Base-by-base conservation (phyloP, 2,888 invertebrate genomes). In the Lasioglossum vierecki region DNA sequence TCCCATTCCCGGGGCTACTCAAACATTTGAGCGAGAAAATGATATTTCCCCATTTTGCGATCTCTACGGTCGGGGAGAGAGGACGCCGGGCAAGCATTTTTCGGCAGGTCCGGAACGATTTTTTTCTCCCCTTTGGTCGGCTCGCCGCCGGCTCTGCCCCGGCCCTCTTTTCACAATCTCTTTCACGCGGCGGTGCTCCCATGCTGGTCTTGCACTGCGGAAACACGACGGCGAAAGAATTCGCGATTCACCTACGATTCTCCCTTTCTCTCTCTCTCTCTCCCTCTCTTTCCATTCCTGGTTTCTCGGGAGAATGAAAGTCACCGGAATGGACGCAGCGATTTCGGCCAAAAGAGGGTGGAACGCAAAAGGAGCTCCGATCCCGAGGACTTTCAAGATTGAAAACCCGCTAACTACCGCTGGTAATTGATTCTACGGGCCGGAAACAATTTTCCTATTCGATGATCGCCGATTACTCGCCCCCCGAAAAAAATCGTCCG, bases 21-120 rank as follows among this genome's bases (percentile, higher is more conserved):
- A 90, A 90, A 90, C 90, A 90, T 90, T 90, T 90, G 90, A 87
- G 79, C 82, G 80, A 79, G 83, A 84, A 90, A 90, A 91, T 90
- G 88, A 90, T 90, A 90, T 90, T 88, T 86, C 86, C 79, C 83
- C 85, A 81, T 88, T 88, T 79, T 79, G 73, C 83, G 72, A 77
- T 83, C 75, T 76, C 44, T n/a, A 77, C 72, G 77, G 70, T 60
- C 68, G 41, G 26, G 63, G 60, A 18, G 63, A 63, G 63, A 46
- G 76, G 35, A 35, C 57, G 85, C 68, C 66, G 22, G 35, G 26
- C 53, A 73, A n/a, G 53, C 60, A 60, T 60, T 76, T 76, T 77
- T 66, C 26, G 53, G n/a, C 22, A 53, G 74, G 53, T 74, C 76
- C 86, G 75, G 76, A 80, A 86, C 46, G 80, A 63, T 83, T 86